Conservation (phyloP, 2,113 vertebrate species). For the Romanogobio albipinnatus region DNA sequence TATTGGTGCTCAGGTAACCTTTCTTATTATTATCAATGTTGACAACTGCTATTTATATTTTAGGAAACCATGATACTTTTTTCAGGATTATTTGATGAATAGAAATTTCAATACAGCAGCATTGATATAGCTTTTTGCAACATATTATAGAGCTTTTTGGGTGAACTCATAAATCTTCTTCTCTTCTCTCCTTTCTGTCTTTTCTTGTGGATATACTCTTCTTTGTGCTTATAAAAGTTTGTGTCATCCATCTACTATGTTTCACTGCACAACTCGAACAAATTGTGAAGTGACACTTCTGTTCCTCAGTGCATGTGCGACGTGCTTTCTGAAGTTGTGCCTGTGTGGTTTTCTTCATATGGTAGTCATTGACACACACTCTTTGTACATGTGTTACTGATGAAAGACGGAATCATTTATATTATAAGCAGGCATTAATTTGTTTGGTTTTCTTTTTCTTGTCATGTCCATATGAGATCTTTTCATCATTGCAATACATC, state of each 20-base stretch:
- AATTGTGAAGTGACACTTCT: constrained; percentile 21
- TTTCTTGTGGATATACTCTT: neutral
- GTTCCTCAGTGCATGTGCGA: neutral
- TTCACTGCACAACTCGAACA: neutral
- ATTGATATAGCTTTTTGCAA: too few species aligned
- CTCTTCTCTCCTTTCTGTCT: neutral
- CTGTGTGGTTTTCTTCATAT: constrained; percentile 18
- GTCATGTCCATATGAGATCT: constrained; percentile 35
- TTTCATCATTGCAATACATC: constrained; percentile 36
- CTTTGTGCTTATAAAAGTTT: neutral
- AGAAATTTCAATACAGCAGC: neutral
- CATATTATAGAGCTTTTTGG: neutral
- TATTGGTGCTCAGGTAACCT: too few species aligned
- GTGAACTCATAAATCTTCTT: neutral
- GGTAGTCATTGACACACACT: constrained; percentile 35
- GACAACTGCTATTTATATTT: neutral
- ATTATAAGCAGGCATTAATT: constrained; percentile 36
- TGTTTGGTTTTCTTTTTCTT: constrained; percentile 43
- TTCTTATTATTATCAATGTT: neutral
- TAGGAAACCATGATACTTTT: neutral
- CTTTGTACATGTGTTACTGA: constrained; percentile 42
- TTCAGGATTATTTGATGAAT: neutral
- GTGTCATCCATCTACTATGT: neutral
- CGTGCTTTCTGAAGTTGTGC: neutral
- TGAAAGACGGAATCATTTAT: constrained; percentile 39